Evolutionary conservation across 2,797 vertebrate genomes (phyloP).

Genomic region (Acropternis orthonyx): DNA sequence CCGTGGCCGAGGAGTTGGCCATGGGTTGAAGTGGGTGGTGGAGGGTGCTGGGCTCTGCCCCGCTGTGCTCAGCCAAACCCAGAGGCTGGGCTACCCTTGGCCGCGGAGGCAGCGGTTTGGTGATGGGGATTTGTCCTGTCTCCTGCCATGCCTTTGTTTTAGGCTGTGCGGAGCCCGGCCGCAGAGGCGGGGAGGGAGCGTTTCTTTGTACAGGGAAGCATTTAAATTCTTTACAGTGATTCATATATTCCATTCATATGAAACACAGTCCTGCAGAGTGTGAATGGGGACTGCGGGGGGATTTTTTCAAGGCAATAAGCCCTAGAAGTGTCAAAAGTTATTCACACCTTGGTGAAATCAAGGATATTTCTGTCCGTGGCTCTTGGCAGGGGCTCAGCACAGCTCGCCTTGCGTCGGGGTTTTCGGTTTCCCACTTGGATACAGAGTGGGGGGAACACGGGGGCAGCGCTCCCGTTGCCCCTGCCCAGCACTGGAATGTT

Average conservation of each 20-base stretch:
- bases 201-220: slow-evolving; percentile 52
- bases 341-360: slow-evolving; percentile 67
- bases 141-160: slow-evolving; percentile 58
- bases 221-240: slow-evolving; percentile 65
- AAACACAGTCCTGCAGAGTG: slow-evolving; percentile 32
- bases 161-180: neutral
- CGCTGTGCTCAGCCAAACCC: neutral
- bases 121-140: neutral
- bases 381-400: slow-evolving; percentile 58
- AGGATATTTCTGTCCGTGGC: slow-evolving; percentile 49
- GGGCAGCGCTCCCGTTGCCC: neutral
- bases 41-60: neutral
- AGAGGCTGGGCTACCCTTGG: neutral
- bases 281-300: slow-evolving; percentile 56
- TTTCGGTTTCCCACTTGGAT: slow-evolving; percentile 34
- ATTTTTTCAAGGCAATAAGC: slow-evolving; percentile 42
- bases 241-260: slow-evolving; percentile 70
- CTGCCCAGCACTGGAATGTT: neutral
- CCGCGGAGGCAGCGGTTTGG: neutral
- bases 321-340: slow-evolving; percentile 62
- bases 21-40: neutral
- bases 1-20: neutral
- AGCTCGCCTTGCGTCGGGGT: neutral
- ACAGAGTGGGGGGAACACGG: rapidly evolving
- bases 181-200: slow-evolving; percentile 19